Conservation (phyloP, 2,113 vertebrate species). For the Neolamprologus toae region DNA sequence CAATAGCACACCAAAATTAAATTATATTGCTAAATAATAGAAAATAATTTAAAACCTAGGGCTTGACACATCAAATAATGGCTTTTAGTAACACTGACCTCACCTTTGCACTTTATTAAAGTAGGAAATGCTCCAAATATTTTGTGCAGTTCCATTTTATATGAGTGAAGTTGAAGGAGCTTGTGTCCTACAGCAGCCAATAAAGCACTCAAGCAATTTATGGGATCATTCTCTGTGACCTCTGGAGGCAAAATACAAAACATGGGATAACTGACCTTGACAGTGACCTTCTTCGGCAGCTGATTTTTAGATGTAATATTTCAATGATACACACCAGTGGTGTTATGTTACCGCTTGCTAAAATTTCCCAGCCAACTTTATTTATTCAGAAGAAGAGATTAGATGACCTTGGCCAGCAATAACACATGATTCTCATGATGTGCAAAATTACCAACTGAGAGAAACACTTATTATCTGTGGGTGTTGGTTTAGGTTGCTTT, state of each 20-base stretch:
- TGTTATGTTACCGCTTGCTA: background rate
- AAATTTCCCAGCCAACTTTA: background rate
- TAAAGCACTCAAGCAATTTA: conserved; percentile 35
- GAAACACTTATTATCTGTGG: background rate
- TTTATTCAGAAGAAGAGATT: background rate
- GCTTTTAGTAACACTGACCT: background rate
- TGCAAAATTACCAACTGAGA: background rate
- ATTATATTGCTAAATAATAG: background rate
- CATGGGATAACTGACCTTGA: conserved; percentile 15
- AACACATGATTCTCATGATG: background rate
- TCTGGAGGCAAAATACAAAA: conserved; percentile 17
- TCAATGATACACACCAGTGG: background rate
- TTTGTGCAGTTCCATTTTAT: background rate
- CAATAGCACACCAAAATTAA: background rate
- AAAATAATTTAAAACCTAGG: background rate
- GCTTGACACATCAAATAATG: background rate
- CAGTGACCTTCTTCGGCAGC: background rate
- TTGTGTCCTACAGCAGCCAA: conserved; percentile 13
- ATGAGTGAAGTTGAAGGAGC: conserved; percentile 4
- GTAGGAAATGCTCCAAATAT: background rate
- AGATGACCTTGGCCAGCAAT: background rate
- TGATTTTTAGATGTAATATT: conserved; percentile 7
- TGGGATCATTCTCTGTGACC: conserved; percentile 9
- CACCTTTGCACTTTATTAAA: background rate
- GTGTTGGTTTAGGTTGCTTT: background rate